Evolutionary conservation across 2,797 vertebrate species (phyloP), one percentile per base, ranked within the genome.

Genomic region (Enteromius mattozi): DNA sequence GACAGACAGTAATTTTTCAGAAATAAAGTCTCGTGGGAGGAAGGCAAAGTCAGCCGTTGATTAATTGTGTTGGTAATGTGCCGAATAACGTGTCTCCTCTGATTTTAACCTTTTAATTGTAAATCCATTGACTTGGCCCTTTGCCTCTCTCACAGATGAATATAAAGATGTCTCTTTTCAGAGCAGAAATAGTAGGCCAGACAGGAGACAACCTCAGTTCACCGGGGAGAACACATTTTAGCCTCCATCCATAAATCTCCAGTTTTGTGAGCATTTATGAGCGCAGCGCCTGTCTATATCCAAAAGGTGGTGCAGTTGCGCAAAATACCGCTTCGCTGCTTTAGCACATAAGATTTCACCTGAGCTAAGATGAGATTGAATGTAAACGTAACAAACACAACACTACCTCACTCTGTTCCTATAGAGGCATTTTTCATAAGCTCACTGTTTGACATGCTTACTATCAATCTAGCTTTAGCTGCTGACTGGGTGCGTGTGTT

Each of bases 281-380:
- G 19, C 5, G 61, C 54, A 80, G 74, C 33, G 17, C 76, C 75
- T 56, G 54, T 6, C 27, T 27, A 17, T 3, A n/a, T 77, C 91
- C 92, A 92, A 90, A 88, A 92, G 92, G 88, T 89, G 92, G 89
- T 10, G 90, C 85, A 85, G 35, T 88, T 71, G 81, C 72, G 47
- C 65, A 86, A 82, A 76, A 42, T 24, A 49, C 8, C 3, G 9
- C 5, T 45, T 45, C n/a, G 19, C 21, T 49, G 40, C 69, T 63
- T 27, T 5, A 37, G 75, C n/a, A 49, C 49, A 47, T 27, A 30
- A 42, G 40, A 42, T 78, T 87, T 70, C 56, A 83, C 49, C 74
- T 86, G 68, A 66, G 27, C 59, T 83, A 51, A 81, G 19, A 16
- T 56, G 33, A 83, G 80, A 69, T 6, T 66, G 45, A 66, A 49